Evolutionary conservation across 2,888 invertebrate species (phyloP), one percentile per base, ranked within the genome.

Genomic region (Agonopterix subpropinquella): DNA sequence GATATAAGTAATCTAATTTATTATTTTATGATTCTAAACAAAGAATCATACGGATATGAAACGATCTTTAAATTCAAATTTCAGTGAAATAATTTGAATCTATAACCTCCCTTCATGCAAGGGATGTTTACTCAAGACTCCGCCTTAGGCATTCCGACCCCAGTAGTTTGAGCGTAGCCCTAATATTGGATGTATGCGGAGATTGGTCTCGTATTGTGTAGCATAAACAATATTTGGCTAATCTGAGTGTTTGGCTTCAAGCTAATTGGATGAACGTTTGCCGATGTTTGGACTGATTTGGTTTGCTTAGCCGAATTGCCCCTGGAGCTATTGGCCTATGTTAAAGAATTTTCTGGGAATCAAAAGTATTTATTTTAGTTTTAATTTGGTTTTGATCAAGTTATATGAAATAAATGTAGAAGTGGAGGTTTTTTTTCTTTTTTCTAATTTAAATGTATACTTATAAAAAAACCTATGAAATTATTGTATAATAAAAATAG

Each of bases 181-280:
- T 77, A 73, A 80, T 77, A 77, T 68, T 64, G 64, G 55, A 77
- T 80, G 76, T 77, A 79, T 80, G 28, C 7, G 72, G 75, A 78
- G 73, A 78, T 77, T 67, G 71, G 62, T 61, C 65, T 67, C 45
- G 77, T 72, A 80, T 79, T 78, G 79, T 77, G 72, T 65, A 65
- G 62, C 66, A 73, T 72, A 77, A 80, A 80, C 80, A 80, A 77
- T 80, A 78, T 80, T 80, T 78, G 75, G 68, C 73, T 80, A 79
- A 80, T 81, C 79, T 73, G 68, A 66, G 64, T 77, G 75, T 76
- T 80, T 73, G 75, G 62, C 64, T 70, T 69, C 61, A 70, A 59
- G 68, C 75, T 80, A 80, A 81, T 81, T 81, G 80, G 74, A 77
- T 73, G 62, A 57, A 62, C 67, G 61, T 64, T 67, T 64, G 59